phyloP scores from a whole-genome alignment of 2,113 vertebrate genomes.

The Plecturocebus donacophilus region DNA sequence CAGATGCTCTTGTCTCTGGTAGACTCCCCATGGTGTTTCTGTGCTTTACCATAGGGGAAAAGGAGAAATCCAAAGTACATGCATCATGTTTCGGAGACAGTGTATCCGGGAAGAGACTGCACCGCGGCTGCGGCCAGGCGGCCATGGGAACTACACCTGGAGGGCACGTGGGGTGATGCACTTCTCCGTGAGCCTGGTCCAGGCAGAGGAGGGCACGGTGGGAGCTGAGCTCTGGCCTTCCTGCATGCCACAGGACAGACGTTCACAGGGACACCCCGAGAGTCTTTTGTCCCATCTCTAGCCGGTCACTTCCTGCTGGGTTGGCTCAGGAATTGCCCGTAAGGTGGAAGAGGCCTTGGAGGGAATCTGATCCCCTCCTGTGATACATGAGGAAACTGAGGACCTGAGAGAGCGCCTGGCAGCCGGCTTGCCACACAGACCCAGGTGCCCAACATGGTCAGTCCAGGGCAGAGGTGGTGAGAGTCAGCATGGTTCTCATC shows the following conservation, averaged over 20 bases:
- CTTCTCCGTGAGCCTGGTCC: not conserved
- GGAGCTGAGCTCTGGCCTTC: not conserved
- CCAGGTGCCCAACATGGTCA: accelerated
- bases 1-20: accelerated
- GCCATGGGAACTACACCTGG: accelerated
- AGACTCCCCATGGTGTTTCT: accelerated
- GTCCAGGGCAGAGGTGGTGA: accelerated
- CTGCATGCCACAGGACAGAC: too few species aligned
- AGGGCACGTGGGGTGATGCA: accelerated
- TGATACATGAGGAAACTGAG: accelerated
- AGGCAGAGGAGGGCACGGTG: not conserved
- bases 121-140: accelerated
- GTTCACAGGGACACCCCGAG: not conserved
- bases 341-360: not conserved
- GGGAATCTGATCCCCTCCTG: accelerated
- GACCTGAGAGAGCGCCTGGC: too few species aligned
- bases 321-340: not conserved
- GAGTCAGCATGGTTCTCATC: accelerated
- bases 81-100: accelerated
- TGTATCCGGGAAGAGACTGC: accelerated
- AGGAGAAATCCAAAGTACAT: not conserved
- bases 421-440: accelerated
- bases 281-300: accelerated
- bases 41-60: accelerated
- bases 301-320: accelerated